These are phyloP conservation scores for Aleiodes sp. DNA, from an alignment of 1,140 invertebrate species.

Conservation along the genomic window DNA sequence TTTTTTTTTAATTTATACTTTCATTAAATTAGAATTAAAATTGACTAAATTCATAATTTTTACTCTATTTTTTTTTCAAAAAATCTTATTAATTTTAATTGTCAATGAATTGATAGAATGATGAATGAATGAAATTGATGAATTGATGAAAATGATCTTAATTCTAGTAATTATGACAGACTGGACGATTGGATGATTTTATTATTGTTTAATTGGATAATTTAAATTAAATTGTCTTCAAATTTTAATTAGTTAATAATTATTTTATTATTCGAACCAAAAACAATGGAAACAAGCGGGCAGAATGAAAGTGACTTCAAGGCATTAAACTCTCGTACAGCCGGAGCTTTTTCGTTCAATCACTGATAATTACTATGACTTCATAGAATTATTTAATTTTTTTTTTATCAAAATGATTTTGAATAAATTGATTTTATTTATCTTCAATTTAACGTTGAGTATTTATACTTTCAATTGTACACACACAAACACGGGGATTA, in stretches of 20 bases:
- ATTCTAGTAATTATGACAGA: not conserved
- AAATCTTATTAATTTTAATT: not conserved
- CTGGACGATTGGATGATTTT: not conserved
- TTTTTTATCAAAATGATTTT: not conserved
- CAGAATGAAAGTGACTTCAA: constrained; percentile 34
- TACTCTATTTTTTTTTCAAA: too few relatives aligned
- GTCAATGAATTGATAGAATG: not conserved
- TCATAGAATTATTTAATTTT: not conserved
- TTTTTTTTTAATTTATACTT: too few relatives aligned
- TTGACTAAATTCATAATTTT: too few relatives aligned
- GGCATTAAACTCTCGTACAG: constrained; percentile 35
- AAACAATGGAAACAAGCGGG: constrained; percentile 22
- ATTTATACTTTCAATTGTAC: constrained; percentile 67
- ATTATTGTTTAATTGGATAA: too few relatives aligned
- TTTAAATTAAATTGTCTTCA: too few relatives aligned
- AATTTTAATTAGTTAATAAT: too few relatives aligned
- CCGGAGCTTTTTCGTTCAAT: constrained; percentile 28
- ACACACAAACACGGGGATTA: constrained; percentile 61
- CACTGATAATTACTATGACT: too few relatives aligned
- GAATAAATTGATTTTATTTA: not conserved
- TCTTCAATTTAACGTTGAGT: constrained; percentile 60
- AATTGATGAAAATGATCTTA: not conserved
- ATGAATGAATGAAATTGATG: constrained; percentile 12
- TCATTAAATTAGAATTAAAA: too few relatives aligned
- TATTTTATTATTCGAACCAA: too few relatives aligned